phyloP scores from a whole-genome alignment of 2,113 vertebrate species.

The Sapajus apella region DNA sequence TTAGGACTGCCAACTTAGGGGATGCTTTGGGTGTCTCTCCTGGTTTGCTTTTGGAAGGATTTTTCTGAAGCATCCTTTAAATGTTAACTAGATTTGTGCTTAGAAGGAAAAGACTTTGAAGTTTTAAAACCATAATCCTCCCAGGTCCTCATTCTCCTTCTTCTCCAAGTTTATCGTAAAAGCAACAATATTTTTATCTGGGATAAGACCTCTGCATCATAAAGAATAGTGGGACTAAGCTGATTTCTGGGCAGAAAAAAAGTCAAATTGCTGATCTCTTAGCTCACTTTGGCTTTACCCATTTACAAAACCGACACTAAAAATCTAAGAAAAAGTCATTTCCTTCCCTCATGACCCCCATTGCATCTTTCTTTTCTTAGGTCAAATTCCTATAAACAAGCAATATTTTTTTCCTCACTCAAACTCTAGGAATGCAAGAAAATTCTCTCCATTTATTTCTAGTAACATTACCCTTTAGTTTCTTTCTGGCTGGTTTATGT shows the following conservation, averaged over 20 bases:
- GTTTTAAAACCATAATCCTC: constrained; percentile 57
- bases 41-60: constrained; percentile 46
- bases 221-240: constrained; percentile 25
- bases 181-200: constrained; percentile 59
- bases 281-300: constrained; percentile 17
- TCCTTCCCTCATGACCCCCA: not conserved
- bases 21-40: not conserved
- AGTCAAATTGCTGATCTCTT: constrained; percentile 32
- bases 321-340: constrained; percentile 49
- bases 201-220: constrained; percentile 25
- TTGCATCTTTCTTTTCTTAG: constrained; percentile 42
- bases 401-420: not conserved
- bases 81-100: constrained; percentile 59
- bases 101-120: constrained; percentile 51
- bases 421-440: constrained; percentile 9
- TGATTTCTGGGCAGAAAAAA: constrained; percentile 50
- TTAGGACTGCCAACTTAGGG: not conserved
- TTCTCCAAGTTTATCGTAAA: constrained; percentile 46
- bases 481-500: not conserved
- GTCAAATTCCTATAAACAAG: constrained; percentile 62
- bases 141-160: not conserved
- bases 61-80: constrained; percentile 30
- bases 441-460: not conserved
- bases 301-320: constrained; percentile 55
- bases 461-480: not conserved